phyloP scores from a whole-genome alignment of 2,888 invertebrate species.

The Mythimna albipuncta region DNA sequence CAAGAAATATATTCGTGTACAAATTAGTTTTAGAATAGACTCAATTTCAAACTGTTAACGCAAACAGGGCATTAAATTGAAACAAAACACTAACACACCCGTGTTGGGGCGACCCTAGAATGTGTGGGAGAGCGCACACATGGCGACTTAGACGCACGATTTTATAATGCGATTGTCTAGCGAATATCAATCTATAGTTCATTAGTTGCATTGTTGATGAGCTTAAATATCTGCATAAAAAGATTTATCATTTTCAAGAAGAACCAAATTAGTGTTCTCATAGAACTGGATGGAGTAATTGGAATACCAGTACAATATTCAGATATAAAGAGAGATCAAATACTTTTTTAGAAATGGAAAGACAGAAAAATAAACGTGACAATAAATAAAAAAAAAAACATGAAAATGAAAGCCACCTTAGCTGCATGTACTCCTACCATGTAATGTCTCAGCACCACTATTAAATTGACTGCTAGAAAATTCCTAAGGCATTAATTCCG shows the following conservation, averaged over 20 bases:
- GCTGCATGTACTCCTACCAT: no score
- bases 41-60: constrained; percentile 62
- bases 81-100: constrained; percentile 67
- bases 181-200: constrained; percentile 1
- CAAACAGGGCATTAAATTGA: constrained; percentile 69
- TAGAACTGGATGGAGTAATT: background rate
- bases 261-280: background rate
- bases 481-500: no score
- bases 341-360: no score
- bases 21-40: constrained; percentile 63
- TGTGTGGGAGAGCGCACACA: constrained; percentile 53
- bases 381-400: no score
- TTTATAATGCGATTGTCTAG: constrained; percentile 48
- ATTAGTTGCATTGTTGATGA: constrained; percentile 6
- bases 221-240: background rate
- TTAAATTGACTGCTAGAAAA: no score
- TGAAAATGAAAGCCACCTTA: no score
- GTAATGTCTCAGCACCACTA: no score
- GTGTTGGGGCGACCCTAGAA: constrained; percentile 48
- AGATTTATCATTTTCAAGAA: background rate
- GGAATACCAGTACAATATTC: no score
- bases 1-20: constrained; percentile 61
- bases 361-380: no score
- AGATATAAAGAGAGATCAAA: no score
- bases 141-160: constrained; percentile 48